Conservation (phyloP, 1,140 invertebrate genomes). For the Luehdorfia chinensis region DNA sequence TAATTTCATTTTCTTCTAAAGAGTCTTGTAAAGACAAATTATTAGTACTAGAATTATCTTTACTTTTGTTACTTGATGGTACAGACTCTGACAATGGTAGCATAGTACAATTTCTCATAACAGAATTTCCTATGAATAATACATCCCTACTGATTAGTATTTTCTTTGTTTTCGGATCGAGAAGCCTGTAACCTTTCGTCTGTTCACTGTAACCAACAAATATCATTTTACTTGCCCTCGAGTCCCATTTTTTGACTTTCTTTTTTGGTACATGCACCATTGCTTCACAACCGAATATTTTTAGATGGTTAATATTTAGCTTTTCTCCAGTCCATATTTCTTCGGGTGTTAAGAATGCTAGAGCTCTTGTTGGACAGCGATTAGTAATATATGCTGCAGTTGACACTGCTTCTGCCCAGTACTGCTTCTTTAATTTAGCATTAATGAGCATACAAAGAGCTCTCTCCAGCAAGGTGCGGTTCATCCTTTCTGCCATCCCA, state of each 20-base stretch:
- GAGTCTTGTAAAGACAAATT: not conserved
- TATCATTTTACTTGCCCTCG: conserved; percentile 20
- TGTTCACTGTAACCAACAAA: conserved; percentile 20
- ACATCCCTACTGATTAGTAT: conserved; percentile 14
- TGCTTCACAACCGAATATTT: conserved; percentile 57
- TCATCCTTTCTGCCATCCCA: conserved; percentile 18
- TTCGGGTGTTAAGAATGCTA: conserved; percentile 27
- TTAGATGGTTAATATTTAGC: conserved; percentile 42
- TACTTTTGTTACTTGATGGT: not conserved
- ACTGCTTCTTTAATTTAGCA: conserved; percentile 14
- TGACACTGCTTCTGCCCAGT: not conserved
- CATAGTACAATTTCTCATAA: conserved; percentile 10
- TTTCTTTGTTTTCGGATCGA: conserved; percentile 12
- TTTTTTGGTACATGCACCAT: conserved; percentile 45
- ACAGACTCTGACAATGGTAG: conserved; percentile 16
- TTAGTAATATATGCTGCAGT: not conserved
- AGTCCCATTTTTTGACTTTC: no score
- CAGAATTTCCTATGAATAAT: no score
- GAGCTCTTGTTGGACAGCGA: not conserved
- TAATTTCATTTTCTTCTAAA: conserved; percentile 12
- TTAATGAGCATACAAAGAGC: conserved; percentile 18
- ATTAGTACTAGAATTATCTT: conserved; percentile 2
- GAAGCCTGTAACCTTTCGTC: conserved; percentile 19
- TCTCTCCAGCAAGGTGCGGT: conserved; percentile 16
- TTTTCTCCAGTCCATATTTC: conserved; percentile 38